A percentile compares a stretch with the other conserved stretches of the same genome.
These are phyloP conservation scores for Rana temporaria DNA, from an alignment of 2,113 vertebrate species.

Conservation along the genomic window DNA sequence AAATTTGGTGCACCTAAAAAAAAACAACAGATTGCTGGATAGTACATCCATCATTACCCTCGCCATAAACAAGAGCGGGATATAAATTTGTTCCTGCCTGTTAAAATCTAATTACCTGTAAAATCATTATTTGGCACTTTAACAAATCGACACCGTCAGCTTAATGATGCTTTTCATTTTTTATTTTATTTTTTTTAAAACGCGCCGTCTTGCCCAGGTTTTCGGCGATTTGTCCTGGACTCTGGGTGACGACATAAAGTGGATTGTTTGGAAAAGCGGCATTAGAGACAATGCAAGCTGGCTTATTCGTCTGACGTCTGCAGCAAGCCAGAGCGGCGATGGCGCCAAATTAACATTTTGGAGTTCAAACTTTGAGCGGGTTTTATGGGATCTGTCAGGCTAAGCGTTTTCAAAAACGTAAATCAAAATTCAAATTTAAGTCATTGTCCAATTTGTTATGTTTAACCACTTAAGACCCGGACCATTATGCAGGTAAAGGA, in stretches of 20 bases:
- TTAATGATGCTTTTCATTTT: constrained; percentile 69
- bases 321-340: not conserved
- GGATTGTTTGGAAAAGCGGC: constrained; percentile 2
- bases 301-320: not conserved
- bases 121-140: constrained; percentile 76
- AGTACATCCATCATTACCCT: constrained; percentile 69
- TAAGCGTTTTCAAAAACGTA: too few relatives aligned
- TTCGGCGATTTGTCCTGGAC: constrained; percentile 61
- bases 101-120: constrained; percentile 79
- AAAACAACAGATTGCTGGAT: constrained; percentile 68
- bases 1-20: constrained; percentile 69
- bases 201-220: constrained; percentile 59
- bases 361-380: too few relatives aligned
- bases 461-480: too few relatives aligned
- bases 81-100: constrained; percentile 72
- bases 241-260: constrained; percentile 60
- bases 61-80: constrained; percentile 70
- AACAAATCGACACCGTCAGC: constrained; percentile 73
- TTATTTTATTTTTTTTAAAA: constrained; percentile 58
- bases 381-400: too few relatives aligned
- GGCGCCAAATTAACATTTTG: too few relatives aligned
- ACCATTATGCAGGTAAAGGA: too few relatives aligned
- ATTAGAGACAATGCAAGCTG: not conserved
- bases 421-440: too few relatives aligned
- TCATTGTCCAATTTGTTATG: too few relatives aligned